Base-by-base conservation (phyloP, 2,113 vertebrate species). In the Antechinus flavipes region DNA sequence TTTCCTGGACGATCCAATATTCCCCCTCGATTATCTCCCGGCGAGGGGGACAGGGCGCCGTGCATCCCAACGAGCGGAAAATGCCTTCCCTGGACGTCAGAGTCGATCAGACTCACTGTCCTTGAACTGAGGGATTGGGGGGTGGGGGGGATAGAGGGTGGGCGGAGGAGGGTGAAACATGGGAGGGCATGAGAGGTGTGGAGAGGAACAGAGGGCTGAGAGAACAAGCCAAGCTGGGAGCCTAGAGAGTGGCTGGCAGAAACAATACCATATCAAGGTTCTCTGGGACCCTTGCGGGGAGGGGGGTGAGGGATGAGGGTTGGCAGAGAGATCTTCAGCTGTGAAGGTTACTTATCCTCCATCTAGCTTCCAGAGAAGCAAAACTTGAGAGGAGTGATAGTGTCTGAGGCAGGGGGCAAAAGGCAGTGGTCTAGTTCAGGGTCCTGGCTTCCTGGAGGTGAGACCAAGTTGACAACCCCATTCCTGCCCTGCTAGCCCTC, bases 1-100 rank as follows among this genome's bases (percentile, higher is more conserved):
- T 98, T 98, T 98, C 98, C 98, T 91, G 53, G 97, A 98, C 3
- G 11, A 98, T 98, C 97, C 97, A 98, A 98, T 98, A 98, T 98
- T 98, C 98, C 98, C 95, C 97, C 98, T 98, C 94, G 89, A 97
- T 98, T 98, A 98, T 97, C 96, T 98, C 95, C 94, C 23, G 47
- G 98, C 54, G 54, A 55, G 68, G 55, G 93, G 97, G 55, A 96
- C 46, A 26, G 94, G 96, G 90, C 42, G n/a, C 22, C 0, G 1
- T 90, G 96, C 97, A 97, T 98, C 94, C 47, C 92, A 93, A 96
- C 35, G 0, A 93, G 96, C 92, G 68, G 93, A 55, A 95, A 47
- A 0, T 16, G 95, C 92, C 95, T 93, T 93, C 53, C 6, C 92
- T 1, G 61, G 91, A 92, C 42, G 94, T 95, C 90, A 50, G 95